Base-by-base conservation (phyloP, 2,113 vertebrate genomes). In the Pachypanchax playfairii region DNA sequence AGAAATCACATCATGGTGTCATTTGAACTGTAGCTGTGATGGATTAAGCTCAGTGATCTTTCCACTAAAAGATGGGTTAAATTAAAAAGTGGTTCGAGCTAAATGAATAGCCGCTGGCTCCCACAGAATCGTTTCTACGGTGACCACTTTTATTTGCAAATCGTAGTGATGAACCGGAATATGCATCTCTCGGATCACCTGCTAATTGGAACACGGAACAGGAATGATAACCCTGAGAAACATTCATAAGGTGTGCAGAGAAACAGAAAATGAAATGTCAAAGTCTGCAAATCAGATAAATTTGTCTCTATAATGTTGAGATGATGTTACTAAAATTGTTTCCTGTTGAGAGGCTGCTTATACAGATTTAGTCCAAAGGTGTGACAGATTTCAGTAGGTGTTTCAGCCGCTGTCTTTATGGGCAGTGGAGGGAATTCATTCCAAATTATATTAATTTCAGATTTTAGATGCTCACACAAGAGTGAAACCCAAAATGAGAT, bases 1-100 rank as follows among this genome's bases (percentile, higher is more conserved):
- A 81, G 70, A 81, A 83, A 85, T 84, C 68, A 73, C 28, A 56
- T 63, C 75, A 57, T 21, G 22, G 22, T 81, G 81, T 85, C 64
- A 75, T 76, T 65, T 33, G 29, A 15, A 50, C 60, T 56, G 64
- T 69, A 79, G 77, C 70, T 13, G 48, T 83, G 85, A 89, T 86
- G 82, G 83, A 89, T 89, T 55, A 65, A 47, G 20, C 42, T 38
- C 4, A 17, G 54, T 35, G 49, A 60, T 33, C 28, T 42, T 61
- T 26, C 31, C 4, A 28, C 60, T 47, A 60, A 74, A 70, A 47
- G 42, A 76, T 42, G 65, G 76, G 59, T 80, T 82, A 67, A 77
- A 78, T 80, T 61, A 83, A 84, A 84, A 22, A 43, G 38, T 13
- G 5, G 57, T 14, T 55, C 59, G 51, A 43, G 70, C 26, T 18